phyloP scores from a whole-genome alignment of 2,888 invertebrate genomes.

The Podotricha telesiphe region DNA sequence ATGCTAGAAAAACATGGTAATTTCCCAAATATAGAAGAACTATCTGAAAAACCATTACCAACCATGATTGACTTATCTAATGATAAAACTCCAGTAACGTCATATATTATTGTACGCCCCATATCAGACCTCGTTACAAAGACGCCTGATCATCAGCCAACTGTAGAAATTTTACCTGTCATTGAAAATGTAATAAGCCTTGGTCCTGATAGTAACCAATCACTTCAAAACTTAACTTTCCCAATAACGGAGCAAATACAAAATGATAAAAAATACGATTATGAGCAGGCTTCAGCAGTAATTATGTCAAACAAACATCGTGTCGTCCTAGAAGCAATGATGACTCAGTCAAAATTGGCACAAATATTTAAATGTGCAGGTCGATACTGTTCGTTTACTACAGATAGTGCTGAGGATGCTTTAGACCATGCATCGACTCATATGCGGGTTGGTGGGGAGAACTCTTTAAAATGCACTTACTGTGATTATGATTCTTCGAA shows the following conservation, averaged over 20 bases:
- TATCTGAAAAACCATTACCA: conserved; percentile 34
- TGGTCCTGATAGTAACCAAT: conserved; percentile 52
- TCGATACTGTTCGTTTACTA: conserved; percentile 69
- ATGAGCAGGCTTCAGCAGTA: conserved; percentile 66
- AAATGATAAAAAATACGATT: conserved; percentile 52
- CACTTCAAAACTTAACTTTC: conserved; percentile 50
- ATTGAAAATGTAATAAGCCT: conserved; percentile 84
- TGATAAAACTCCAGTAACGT: conserved; percentile 17
- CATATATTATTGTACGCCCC: conserved; percentile 70
- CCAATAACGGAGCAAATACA: conserved; percentile 39
- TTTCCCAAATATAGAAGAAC: conserved; percentile 62
- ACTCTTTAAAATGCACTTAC: conserved; percentile 83
- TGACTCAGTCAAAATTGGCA: conserved; percentile 72
- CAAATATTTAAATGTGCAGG: conserved; percentile 76
- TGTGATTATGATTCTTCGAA: conserved; percentile 74
- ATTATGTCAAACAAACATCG: conserved; percentile 68
- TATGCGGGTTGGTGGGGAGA: conserved; percentile 61
- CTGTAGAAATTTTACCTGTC: conserved; percentile 56
- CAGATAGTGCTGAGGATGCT: conserved; percentile 66
- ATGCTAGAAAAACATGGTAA: conserved; percentile 72
- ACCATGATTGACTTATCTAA: conserved; percentile 13
- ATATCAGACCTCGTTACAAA: conserved; percentile 66
- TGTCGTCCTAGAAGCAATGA: conserved; percentile 75
- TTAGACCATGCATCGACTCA: conserved; percentile 70
- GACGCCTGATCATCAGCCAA: conserved; percentile 13